Conservation (phyloP, 1,140 invertebrate genomes). For the Apolygus lucorum region DNA sequence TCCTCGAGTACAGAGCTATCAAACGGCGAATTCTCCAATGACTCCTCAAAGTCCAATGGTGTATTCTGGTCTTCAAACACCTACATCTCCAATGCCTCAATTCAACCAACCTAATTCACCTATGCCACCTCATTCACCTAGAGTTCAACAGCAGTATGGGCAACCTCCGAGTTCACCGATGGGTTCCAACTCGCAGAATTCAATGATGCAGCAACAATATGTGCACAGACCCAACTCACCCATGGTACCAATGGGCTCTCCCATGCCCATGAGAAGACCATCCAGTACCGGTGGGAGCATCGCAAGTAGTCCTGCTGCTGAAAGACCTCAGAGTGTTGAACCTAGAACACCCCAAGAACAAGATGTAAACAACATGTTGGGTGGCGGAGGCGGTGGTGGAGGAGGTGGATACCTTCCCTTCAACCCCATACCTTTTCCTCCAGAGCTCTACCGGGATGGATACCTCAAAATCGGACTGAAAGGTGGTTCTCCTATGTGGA, state of each 20-base stretch:
- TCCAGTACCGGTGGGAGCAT: slow-evolving; percentile 39
- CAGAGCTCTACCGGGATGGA: slow-evolving; percentile 40
- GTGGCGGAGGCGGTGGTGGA: slow-evolving; percentile 45
- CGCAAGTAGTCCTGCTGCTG: slow-evolving; percentile 46
- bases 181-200: slow-evolving; percentile 8
- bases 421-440: slow-evolving; percentile 45
- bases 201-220: slow-evolving; percentile 29
- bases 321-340: slow-evolving; percentile 48
- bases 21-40: slow-evolving; percentile 26
- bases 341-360: slow-evolving; percentile 42
- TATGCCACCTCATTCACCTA: slow-evolving; percentile 38
- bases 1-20: slow-evolving; percentile 25
- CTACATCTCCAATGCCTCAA: slow-evolving; percentile 42
- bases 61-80: slow-evolving; percentile 32
- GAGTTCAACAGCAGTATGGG: slow-evolving; percentile 33
- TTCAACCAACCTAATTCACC: slow-evolving; percentile 41
- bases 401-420: slow-evolving; percentile 45
- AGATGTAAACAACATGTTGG: slow-evolving; percentile 35
- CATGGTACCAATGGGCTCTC: slow-evolving; percentile 45
- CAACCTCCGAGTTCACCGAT: slow-evolving; percentile 45
- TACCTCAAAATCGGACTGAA: slow-evolving; percentile 55
- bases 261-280: slow-evolving; percentile 46
- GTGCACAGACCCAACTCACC: slow-evolving; percentile 42
- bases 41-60: slow-evolving; percentile 32
- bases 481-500: slow-evolving; percentile 65